phyloP scores from a whole-genome alignment of 2,888 invertebrate genomes.

The Operophtera brumata region DNA sequence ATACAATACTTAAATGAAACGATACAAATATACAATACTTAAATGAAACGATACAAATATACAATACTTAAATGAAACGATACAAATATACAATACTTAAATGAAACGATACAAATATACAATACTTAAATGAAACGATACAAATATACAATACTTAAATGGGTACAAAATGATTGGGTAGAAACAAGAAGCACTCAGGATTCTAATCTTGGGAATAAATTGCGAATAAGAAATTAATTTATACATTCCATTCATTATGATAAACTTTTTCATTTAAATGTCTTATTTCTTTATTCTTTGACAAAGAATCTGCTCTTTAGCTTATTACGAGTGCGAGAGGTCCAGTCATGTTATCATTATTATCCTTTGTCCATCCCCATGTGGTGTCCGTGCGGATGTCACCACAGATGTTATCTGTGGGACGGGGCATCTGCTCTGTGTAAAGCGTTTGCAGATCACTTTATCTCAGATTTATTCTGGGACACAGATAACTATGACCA shows the following conservation, averaged over 20 bases:
- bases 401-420: conserved; percentile 1
- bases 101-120: too few relatives aligned
- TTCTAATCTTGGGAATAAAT: conserved; percentile 4
- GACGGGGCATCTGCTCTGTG: neutral
- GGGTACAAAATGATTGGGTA: too few relatives aligned
- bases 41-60: too few relatives aligned
- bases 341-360: neutral
- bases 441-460: neutral
- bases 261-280: conserved; percentile 14
- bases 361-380: neutral
- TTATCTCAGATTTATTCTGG: conserved; percentile 3
- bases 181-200: too few relatives aligned
- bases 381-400: neutral
- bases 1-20: too few relatives aligned
- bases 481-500: conserved; percentile 9
- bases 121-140: too few relatives aligned
- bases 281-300: neutral
- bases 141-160: too few relatives aligned
- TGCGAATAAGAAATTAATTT: too few relatives aligned
- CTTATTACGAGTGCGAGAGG: neutral
- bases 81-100: too few relatives aligned
- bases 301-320: neutral
- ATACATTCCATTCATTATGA: too few relatives aligned
- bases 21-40: too few relatives aligned
- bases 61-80: too few relatives aligned